Conservation (phyloP, 2,888 invertebrate genomes). For the Luperina testacea region DNA sequence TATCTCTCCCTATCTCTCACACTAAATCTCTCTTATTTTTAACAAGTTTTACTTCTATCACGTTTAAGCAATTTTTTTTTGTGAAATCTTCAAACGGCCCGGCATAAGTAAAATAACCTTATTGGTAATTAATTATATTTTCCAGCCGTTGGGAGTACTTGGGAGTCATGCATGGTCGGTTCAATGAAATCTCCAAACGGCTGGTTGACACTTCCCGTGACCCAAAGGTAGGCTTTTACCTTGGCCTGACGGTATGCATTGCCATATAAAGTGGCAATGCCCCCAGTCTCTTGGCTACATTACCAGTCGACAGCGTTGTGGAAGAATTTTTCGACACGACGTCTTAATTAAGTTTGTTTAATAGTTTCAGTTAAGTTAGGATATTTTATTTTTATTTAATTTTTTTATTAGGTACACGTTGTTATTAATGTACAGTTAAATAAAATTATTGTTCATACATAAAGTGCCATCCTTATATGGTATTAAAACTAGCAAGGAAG, state of each 20-base stretch:
- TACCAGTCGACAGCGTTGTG: neutral
- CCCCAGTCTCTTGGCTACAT: neutral
- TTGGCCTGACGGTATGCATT: neutral
- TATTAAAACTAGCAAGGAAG: conserved; percentile 67
- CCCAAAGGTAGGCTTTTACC: neutral
- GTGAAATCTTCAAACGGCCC: too few relatives aligned
- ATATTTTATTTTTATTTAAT: neutral
- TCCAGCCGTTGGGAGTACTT: neutral
- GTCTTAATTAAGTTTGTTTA: neutral
- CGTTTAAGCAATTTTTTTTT: neutral
- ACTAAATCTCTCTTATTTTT: too few relatives aligned
- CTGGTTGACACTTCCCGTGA: neutral
- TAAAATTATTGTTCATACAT: neutral
- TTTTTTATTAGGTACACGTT: too few relatives aligned
- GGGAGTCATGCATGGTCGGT: neutral
- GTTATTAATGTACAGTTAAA: neutral
- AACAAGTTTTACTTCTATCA: too few relatives aligned
- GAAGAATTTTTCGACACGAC: neutral
- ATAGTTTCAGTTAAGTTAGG: neutral
- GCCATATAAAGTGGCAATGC: neutral
- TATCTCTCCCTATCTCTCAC: too few relatives aligned
- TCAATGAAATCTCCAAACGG: neutral
- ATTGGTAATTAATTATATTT: neutral
- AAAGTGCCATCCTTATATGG: conserved; percentile 53
- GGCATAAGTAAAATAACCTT: neutral